Conservation (phyloP, 2,797 vertebrate species). For the Notamacropus eugenii region DNA sequence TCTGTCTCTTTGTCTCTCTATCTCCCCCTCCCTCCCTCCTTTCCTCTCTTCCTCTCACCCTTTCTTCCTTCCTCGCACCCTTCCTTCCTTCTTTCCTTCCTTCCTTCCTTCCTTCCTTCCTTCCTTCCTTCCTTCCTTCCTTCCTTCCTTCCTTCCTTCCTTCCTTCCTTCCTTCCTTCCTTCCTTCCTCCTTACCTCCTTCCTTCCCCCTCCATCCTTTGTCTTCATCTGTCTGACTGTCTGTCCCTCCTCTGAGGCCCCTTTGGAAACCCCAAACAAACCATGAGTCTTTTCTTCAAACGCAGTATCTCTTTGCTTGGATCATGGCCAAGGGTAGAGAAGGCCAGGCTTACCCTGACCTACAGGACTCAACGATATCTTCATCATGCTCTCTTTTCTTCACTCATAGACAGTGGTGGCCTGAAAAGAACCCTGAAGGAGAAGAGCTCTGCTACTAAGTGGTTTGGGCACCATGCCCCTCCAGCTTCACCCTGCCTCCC, state of each 20-base stretch:
- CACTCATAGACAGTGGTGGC: neutral
- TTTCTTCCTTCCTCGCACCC: too few species aligned
- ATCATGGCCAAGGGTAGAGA: neutral
- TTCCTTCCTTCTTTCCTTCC: too few species aligned
- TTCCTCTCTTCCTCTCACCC: accelerated
- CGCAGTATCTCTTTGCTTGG: neutral
- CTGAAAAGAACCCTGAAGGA: neutral
- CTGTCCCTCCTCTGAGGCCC: neutral
- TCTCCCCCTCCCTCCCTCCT: neutral
- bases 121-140: too few species aligned
- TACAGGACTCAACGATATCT: neutral
- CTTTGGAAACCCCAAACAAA: neutral
- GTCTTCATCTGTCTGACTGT: neutral
- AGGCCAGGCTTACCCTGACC: neutral
- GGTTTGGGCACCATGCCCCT: too few species aligned
- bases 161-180: too few species aligned
- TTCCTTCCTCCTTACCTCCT: too few species aligned
- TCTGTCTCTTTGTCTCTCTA: neutral
- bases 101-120: neutral
- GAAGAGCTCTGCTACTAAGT: neutral
- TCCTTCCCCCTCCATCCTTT: neutral
- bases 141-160: too few species aligned
- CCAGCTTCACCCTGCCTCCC: too few species aligned
- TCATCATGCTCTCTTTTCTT: neutral
- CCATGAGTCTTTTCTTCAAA: neutral